These are phyloP conservation scores for Musca domestica DNA, from an alignment of 1,140 invertebrate species.

Conservation along the genomic window DNA sequence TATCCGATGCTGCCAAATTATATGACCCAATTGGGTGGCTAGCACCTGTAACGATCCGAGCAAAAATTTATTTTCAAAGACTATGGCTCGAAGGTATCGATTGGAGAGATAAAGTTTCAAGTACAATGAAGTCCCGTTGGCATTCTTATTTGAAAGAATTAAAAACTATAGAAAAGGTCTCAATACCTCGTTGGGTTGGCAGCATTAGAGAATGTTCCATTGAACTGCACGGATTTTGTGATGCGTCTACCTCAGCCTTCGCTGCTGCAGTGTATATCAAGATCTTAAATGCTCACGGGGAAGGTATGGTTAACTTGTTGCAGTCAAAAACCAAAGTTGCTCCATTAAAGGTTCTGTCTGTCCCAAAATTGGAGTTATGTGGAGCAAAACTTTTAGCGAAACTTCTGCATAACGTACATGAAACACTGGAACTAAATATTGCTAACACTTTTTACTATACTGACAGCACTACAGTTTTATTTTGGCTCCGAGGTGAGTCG, in stretches of 20 bases:
- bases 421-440: background rate
- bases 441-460: background rate
- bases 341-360: background rate
- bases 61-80: background rate
- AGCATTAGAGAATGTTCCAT: no score
- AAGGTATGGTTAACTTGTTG: background rate
- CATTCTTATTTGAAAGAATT: background rate
- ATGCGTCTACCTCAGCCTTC: no score
- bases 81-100: background rate
- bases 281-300: no score
- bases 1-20: no score
- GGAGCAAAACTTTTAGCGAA: background rate
- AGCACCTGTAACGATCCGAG: background rate
- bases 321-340: no score
- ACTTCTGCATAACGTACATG: background rate
- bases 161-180: background rate
- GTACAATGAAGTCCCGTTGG: no score
- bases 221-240: background rate
- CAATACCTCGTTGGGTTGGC: background rate
- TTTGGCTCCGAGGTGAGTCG: background rate
- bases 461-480: background rate
- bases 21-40: background rate
- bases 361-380: background rate
- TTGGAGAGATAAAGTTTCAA: background rate
- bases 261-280: no score